Percentiles rank a stretch among this genome's conserved stretches.
Evolutionary conservation across 2,888 invertebrate species (phyloP).

Genomic region (Metalampra italica): DNA sequence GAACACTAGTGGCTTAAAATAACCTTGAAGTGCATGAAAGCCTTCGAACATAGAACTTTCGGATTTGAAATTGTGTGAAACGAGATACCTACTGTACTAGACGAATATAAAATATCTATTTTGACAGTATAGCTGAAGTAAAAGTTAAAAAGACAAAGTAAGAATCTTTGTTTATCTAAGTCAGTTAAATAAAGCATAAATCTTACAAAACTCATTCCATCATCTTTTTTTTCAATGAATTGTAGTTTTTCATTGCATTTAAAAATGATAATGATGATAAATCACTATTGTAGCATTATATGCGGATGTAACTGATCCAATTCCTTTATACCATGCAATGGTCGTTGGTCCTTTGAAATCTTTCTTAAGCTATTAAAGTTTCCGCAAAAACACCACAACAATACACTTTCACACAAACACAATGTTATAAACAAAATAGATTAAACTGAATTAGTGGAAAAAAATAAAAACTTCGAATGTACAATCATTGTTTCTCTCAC

Average conservation of each 20-base stretch:
- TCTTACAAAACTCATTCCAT: slow-evolving; percentile 4
- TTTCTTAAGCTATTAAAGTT: slow-evolving; percentile 40
- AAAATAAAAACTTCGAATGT: slow-evolving; percentile 41
- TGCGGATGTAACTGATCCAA: slow-evolving; percentile 23
- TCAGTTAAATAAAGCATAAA: neutral
- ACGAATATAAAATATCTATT: neutral
- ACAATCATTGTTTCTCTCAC: slow-evolving; percentile 48
- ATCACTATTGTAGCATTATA: slow-evolving; percentile 27
- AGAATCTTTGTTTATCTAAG: neutral
- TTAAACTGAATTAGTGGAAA: slow-evolving; percentile 13
- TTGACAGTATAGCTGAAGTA: neutral
- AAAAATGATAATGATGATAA: neutral
- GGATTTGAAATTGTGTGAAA: slow-evolving; percentile 18
- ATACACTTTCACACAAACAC: slow-evolving; percentile 15
- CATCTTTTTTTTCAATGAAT: neutral
- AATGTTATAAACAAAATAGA: slow-evolving; percentile 10
- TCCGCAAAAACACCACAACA: slow-evolving; percentile 34
- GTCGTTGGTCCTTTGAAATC: slow-evolving; percentile 41
- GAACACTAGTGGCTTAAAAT: slow-evolving; percentile 50
- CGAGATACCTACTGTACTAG: neutral
- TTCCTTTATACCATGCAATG: slow-evolving; percentile 31
- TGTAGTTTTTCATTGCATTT: neutral
- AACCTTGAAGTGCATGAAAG: slow-evolving; percentile 50
- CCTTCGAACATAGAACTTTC: slow-evolving; percentile 49
- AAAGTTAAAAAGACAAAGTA: neutral